Percentiles rank a stretch among this genome's conserved stretches.
Conservation (phyloP, 2,888 invertebrate genomes). For the Diaprepes abbreviatus region DNA sequence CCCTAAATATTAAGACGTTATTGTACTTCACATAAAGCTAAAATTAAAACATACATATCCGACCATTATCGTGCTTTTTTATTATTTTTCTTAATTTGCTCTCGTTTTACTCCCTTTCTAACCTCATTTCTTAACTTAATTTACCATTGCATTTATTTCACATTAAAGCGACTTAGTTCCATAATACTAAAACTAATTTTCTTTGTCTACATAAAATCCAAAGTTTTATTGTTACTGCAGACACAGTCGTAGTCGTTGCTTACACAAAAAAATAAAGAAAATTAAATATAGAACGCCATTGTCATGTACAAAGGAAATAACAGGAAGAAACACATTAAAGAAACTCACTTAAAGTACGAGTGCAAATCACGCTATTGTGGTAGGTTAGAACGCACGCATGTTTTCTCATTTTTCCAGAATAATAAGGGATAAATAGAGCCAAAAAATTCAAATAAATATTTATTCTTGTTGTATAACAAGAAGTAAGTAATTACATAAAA, state of each 20-base stretch:
- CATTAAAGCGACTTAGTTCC: conserved; percentile 19
- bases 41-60: no score
- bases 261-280: conserved; percentile 32
- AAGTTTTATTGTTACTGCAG: conserved; percentile 27
- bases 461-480: no score
- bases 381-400: conserved; percentile 36
- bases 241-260: conserved; percentile 8
- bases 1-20: no score
- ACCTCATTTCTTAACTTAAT: background rate
- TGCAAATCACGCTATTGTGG: conserved; percentile 50
- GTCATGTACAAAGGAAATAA: conserved; percentile 49
- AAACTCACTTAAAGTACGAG: conserved; percentile 50
- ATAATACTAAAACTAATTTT: conserved; percentile 18
- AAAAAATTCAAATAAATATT: no score
- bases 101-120: no score
- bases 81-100: no score
- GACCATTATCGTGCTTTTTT: no score
- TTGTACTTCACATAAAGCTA: no score
- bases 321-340: conserved; percentile 53
- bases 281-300: conserved; percentile 54
- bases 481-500: no score
- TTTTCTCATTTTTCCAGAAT: conserved; percentile 14
- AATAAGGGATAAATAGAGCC: no score
- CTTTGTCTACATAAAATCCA: conserved; percentile 22
- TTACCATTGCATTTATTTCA: conserved; percentile 10